Evolutionary conservation across 2,797 vertebrate species (phyloP).

Genomic region (Sebastes matsubarae): DNA sequence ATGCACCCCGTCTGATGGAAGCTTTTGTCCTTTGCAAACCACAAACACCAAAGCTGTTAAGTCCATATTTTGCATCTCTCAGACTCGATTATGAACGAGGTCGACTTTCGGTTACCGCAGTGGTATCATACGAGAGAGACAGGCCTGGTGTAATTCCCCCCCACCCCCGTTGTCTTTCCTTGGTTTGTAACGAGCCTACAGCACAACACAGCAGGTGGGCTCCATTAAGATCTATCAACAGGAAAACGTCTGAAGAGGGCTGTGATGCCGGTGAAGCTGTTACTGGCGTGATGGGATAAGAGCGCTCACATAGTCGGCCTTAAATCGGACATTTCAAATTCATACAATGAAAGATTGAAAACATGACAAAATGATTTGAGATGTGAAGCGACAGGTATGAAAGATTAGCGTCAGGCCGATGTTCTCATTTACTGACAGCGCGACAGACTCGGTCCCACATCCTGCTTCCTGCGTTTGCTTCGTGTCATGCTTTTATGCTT

Average conservation of each 20-base stretch:
- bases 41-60: background rate
- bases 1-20: background rate
- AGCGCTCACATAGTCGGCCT: background rate
- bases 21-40: background rate
- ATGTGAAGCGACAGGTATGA: background rate
- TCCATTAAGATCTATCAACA: slow-evolving; percentile 24
- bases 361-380: background rate
- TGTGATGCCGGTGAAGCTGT: background rate
- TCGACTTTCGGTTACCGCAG: background rate
- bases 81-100: background rate
- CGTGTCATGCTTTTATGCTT: background rate
- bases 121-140: background rate
- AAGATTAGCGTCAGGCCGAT: background rate
- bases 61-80: background rate
- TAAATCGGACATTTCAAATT: background rate
- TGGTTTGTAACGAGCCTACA: background rate
- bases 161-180: slow-evolving; percentile 1
- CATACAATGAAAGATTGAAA: background rate
- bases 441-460: background rate
- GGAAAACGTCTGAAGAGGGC: slow-evolving; percentile 8
- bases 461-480: background rate
- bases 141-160: slow-evolving; percentile 12
- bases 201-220: background rate
- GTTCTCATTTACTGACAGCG: background rate
- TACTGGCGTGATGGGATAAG: background rate